Evolutionary conservation across 2,888 invertebrate genomes (phyloP).

Genomic region (Eupithecia subfuscata): DNA sequence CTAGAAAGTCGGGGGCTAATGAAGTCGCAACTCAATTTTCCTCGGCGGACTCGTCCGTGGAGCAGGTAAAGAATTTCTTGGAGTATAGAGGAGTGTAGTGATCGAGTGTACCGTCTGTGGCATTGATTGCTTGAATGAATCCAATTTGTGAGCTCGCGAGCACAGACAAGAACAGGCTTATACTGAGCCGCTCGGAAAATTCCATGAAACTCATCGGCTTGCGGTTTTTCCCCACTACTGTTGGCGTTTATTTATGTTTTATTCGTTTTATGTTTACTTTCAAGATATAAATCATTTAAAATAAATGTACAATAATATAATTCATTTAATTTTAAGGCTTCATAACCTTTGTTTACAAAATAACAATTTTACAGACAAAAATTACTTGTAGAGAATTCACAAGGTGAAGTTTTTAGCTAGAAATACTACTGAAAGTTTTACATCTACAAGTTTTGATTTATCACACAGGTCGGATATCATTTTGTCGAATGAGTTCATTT

Average conservation of each 20-base stretch:
- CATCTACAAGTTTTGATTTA: not conserved
- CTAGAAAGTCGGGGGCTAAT: slow-evolving; percentile 68
- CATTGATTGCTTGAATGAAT: slow-evolving; percentile 68
- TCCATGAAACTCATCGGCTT: slow-evolving; percentile 31
- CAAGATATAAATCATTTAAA: not conserved
- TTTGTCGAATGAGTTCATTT: not conserved
- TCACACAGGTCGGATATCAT: not conserved
- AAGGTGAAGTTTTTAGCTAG: not conserved
- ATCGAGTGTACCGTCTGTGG: slow-evolving; percentile 45
- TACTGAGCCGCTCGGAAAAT: slow-evolving; percentile 40
- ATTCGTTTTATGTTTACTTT: not conserved
- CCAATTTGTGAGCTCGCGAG: slow-evolving; percentile 59
- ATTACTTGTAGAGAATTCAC: not conserved
- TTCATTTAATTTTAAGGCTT: not conserved
- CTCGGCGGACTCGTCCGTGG: slow-evolving; percentile 50
- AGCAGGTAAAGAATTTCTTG: slow-evolving; percentile 44
- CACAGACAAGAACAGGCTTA: slow-evolving; percentile 51
- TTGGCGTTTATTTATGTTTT: slow-evolving; percentile 10
- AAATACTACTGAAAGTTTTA: not conserved
- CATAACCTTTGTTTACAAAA: not conserved
- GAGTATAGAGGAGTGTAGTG: slow-evolving; percentile 50
- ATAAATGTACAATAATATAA: not conserved
- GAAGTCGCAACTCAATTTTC: slow-evolving; percentile 76
- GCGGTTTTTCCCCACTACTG: slow-evolving; percentile 19
- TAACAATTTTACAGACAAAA: not conserved